Percentiles rank a stretch among this genome's conserved stretches.
These are phyloP conservation scores for Netelia melanura DNA, from an alignment of 2,888 invertebrate species.

Conservation along the genomic window DNA sequence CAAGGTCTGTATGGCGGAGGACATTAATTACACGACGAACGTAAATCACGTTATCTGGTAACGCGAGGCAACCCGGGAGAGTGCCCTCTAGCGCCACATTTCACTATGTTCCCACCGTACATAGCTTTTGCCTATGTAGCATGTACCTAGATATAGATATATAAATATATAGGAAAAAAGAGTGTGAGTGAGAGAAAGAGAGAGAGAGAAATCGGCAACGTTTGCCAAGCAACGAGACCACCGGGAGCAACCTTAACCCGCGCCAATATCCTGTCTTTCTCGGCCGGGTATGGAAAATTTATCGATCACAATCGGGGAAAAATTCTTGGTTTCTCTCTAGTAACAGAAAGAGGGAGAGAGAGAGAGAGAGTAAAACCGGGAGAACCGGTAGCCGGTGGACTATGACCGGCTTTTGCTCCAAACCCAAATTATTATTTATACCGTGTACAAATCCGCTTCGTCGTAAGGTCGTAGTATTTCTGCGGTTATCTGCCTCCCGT, in stretches of 20 bases:
- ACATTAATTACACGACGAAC: conserved; percentile 81
- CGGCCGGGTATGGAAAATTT: conserved; percentile 75
- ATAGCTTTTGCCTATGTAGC: conserved; percentile 50
- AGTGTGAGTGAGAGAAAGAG: conserved; percentile 22
- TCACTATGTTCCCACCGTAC: conserved; percentile 2
- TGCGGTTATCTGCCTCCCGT: conserved; percentile 20
- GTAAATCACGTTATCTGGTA: conserved; percentile 82
- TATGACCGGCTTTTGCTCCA: conserved; percentile 68
- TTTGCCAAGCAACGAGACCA: conserved; percentile 74
- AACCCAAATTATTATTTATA: conserved; percentile 69
- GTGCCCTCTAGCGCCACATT: conserved; percentile 35
- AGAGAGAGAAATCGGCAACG: conserved; percentile 52
- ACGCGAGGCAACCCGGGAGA: conserved; percentile 67
- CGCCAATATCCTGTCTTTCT: conserved; percentile 79
- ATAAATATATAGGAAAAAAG: conserved; percentile 8
- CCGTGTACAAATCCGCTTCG: background rate
- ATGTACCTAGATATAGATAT: conserved; percentile 7
- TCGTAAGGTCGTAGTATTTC: conserved; percentile 3
- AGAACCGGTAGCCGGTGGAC: conserved; percentile 62
- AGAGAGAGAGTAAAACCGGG: conserved; percentile 14
- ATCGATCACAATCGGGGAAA: conserved; percentile 72
- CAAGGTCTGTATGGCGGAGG: conserved; percentile 56
- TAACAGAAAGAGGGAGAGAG: background rate
- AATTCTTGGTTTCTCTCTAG: conserved; percentile 51
- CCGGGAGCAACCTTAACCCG: conserved; percentile 76